phyloP scores from a whole-genome alignment of 2,113 vertebrate genomes.

The Mustelus asterias region DNA sequence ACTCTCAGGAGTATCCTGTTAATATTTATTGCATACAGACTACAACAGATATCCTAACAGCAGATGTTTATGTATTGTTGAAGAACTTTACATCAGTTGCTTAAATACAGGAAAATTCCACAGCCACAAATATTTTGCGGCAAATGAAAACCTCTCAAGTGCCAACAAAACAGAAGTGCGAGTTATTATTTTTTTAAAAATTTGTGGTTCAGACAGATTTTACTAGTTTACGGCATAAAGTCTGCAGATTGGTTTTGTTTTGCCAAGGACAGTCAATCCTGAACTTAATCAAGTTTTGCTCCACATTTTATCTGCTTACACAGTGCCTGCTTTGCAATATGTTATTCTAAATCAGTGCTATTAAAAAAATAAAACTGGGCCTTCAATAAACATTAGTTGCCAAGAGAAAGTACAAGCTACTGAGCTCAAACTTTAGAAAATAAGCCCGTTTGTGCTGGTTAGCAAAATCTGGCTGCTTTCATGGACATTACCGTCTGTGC shows the following conservation, averaged over 20 bases:
- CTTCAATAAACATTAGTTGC: background rate
- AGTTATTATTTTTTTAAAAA: background rate
- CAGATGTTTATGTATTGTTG: background rate
- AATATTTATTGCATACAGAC: background rate
- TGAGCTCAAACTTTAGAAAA: background rate
- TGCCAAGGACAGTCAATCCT: background rate
- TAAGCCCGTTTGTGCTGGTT: background rate
- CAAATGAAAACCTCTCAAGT: background rate
- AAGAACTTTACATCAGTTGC: background rate
- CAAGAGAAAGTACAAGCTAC: background rate
- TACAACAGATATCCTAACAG: background rate
- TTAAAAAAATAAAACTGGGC: background rate
- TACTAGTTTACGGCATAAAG: background rate
- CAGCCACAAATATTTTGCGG: background rate
- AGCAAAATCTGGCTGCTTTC: background rate
- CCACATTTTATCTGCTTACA: background rate
- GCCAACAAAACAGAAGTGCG: background rate
- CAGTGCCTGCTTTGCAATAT: too few relatives aligned
- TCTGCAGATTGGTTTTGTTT: background rate
- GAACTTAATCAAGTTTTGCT: background rate
- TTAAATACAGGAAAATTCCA: background rate
- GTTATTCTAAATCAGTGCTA: background rate
- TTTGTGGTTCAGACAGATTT: background rate
- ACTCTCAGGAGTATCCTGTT: background rate
- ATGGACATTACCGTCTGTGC: background rate